These are phyloP conservation scores for Eutrigla gurnardus DNA, from an alignment of 2,797 vertebrate genomes.

Conservation along the genomic window DNA sequence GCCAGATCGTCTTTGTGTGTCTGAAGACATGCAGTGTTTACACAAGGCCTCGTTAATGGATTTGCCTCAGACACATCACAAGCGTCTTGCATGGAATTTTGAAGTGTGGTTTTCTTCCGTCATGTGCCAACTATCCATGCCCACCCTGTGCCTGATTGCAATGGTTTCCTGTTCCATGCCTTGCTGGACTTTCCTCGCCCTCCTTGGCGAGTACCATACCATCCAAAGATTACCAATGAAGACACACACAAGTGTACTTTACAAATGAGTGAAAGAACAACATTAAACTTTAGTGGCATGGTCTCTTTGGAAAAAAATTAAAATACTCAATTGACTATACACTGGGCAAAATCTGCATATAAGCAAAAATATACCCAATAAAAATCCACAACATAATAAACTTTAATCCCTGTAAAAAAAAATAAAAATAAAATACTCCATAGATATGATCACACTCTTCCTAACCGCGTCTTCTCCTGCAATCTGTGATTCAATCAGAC, in stretches of 20 bases:
- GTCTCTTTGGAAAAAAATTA: background rate
- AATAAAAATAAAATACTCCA: background rate
- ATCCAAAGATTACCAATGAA: slow-evolving; percentile 17
- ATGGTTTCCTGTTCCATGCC: slow-evolving; percentile 57
- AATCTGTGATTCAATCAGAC: background rate
- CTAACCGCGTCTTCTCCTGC: background rate
- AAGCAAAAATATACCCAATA: background rate
- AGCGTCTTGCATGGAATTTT: slow-evolving; percentile 29
- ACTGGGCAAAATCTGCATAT: background rate
- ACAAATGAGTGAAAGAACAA: background rate
- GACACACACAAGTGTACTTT: background rate
- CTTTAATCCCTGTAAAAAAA: background rate
- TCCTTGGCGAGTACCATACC: slow-evolving; percentile 18
- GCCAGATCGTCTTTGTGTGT: slow-evolving; percentile 35
- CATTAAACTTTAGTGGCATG: background rate
- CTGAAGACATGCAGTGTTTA: slow-evolving; percentile 26
- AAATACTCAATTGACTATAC: background rate
- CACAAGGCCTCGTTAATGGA: slow-evolving; percentile 41
- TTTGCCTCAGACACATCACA: slow-evolving; percentile 22
- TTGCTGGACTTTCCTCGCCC: slow-evolving; percentile 67
- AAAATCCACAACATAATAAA: background rate
- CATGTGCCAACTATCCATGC: slow-evolving; percentile 14
- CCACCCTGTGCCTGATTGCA: slow-evolving; percentile 28
- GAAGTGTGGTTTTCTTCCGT: slow-evolving; percentile 31
- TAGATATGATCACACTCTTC: background rate